These are phyloP conservation scores for Rhynchonycteris naso DNA, from an alignment of 2,797 vertebrate species.

Conservation along the genomic window DNA sequence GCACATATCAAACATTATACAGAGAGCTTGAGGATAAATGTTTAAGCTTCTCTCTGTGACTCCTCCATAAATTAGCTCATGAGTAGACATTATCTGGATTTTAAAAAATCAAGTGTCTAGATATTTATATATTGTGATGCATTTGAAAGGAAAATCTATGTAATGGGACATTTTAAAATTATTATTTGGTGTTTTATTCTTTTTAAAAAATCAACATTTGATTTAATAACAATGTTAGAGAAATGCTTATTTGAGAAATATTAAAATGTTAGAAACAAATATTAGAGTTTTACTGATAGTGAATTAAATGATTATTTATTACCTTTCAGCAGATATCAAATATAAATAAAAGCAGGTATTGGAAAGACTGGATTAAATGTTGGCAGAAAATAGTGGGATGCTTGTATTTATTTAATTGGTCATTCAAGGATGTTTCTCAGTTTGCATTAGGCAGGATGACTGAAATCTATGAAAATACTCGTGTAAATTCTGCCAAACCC, in stretches of 20 bases:
- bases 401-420: neutral
- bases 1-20: slow-evolving; percentile 64
- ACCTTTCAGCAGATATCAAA: neutral
- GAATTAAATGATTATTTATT: neutral
- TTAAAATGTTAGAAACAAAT: neutral
- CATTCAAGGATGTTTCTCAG: neutral
- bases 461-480: neutral
- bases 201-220: neutral
- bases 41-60: slow-evolving; percentile 59
- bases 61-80: neutral
- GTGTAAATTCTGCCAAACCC: neutral
- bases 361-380: neutral
- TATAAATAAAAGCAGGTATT: neutral
- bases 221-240: neutral
- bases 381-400: neutral
- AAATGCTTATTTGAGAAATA: neutral
- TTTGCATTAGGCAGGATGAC: neutral
- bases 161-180: neutral
- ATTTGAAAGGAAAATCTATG: neutral
- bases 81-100: neutral
- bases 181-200: neutral
- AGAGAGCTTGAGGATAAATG: slow-evolving; percentile 37
- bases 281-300: neutral
- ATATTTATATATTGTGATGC: neutral
- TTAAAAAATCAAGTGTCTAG: neutral